phyloP scores from a whole-genome alignment of 1,140 invertebrate genomes.

The Chrysopa pallens region DNA sequence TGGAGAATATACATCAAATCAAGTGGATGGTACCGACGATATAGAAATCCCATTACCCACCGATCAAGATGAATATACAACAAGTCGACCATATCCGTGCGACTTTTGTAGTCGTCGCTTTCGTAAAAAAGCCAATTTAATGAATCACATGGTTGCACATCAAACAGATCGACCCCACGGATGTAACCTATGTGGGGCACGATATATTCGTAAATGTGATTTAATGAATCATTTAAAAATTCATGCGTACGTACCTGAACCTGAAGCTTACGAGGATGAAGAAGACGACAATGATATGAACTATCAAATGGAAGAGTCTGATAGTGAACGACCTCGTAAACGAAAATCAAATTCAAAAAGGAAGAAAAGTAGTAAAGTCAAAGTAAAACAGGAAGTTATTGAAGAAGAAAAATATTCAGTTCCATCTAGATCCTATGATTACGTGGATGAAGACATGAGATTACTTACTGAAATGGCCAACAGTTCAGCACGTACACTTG shows the following conservation, averaged over 20 bases:
- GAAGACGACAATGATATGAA: neutral
- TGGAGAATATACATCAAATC: conserved; percentile 24
- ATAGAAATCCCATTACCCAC: conserved; percentile 58
- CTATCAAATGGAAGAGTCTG: neutral
- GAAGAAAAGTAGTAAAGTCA: neutral
- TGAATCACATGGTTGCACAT: conserved; percentile 71
- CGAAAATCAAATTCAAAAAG: neutral
- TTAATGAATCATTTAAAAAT: conserved; percentile 66
- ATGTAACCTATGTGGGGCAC: conserved; percentile 58
- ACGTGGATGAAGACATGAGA: conserved; percentile 26
- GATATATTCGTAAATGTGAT: conserved; percentile 57
- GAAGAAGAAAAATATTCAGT: neutral
- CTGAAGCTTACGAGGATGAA: conserved; percentile 16
- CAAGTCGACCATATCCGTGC: conserved; percentile 63
- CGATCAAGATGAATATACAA: conserved; percentile 64
- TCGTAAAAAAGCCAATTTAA: conserved; percentile 60
- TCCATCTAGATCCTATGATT: conserved; percentile 18
- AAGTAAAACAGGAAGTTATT: neutral
- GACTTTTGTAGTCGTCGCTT: conserved; percentile 69
- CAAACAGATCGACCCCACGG: conserved; percentile 58
- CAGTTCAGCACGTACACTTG: conserved; percentile 24
- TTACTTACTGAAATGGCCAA: conserved; percentile 25
- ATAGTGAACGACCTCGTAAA: neutral
- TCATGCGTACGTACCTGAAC: conserved; percentile 48
- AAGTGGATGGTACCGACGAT: conserved; percentile 44